A percentile compares a stretch with the other conserved stretches of the same genome.
These are phyloP conservation scores for Pterostichus madidus DNA, from an alignment of 2,888 invertebrate genomes.

Conservation along the genomic window DNA sequence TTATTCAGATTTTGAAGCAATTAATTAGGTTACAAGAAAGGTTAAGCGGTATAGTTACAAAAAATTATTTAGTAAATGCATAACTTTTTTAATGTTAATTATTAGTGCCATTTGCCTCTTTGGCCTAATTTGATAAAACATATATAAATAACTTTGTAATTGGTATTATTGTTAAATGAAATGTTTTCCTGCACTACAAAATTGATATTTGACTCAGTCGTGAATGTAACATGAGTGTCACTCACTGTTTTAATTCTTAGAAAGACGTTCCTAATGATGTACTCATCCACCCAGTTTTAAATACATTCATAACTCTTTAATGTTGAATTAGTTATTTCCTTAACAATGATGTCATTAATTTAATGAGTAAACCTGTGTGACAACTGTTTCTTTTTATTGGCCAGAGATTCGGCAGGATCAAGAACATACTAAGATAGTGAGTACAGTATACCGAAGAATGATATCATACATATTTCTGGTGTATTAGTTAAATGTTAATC, in stretches of 20 bases:
- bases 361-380: conserved; percentile 61
- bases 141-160: conserved; percentile 3
- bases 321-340: conserved; percentile 56
- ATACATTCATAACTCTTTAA: conserved; percentile 44
- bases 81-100: neutral
- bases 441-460: conserved; percentile 12
- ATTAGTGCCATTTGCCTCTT: neutral
- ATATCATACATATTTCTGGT: conserved; percentile 52
- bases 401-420: conserved; percentile 38
- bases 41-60: neutral
- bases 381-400: conserved; percentile 25
- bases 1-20: conserved; percentile 20
- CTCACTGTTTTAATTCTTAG: conserved; percentile 21
- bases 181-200: neutral
- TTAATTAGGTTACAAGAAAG: neutral
- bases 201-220: neutral
- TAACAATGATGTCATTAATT: conserved; percentile 60
- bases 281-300: conserved; percentile 54
- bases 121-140: conserved; percentile 4
- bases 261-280: conserved; percentile 40
- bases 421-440: conserved; percentile 33
- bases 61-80: neutral
- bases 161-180: neutral
- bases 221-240: neutral
- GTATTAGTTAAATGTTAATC: conserved; percentile 25